phyloP scores from a whole-genome alignment of 2,888 invertebrate species.

The Nymphalis urticae region DNA sequence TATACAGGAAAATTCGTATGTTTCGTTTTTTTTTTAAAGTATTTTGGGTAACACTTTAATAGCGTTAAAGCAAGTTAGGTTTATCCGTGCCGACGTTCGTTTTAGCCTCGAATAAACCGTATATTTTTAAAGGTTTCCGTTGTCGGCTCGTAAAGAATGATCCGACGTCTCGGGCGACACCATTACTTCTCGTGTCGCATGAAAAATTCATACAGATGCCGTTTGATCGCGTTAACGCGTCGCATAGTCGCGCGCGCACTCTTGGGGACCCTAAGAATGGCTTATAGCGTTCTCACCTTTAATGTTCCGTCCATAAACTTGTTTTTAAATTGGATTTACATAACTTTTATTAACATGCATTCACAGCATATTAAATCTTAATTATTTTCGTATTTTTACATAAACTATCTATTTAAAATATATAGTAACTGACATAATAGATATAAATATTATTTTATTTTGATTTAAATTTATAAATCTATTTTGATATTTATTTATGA shows the following conservation, averaged over 20 bases:
- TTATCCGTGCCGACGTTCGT: constrained; percentile 2
- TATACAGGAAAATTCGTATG: constrained; percentile 19
- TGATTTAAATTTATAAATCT: not conserved
- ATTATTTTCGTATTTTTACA: too few species aligned
- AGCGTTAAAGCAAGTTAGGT: constrained; percentile 8
- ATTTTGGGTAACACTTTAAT: constrained; percentile 10
- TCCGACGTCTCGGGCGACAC: constrained; percentile 71
- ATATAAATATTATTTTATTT: too few species aligned
- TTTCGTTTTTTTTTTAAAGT: constrained; percentile 25
- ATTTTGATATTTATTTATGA: not conserved
- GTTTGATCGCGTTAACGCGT: constrained; percentile 71
- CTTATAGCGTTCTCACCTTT: constrained; percentile 49
- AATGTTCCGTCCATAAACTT: constrained; percentile 14
- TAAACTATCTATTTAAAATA: too few species aligned
- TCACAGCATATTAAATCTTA: too few species aligned
- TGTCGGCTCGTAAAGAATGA: constrained; percentile 80
- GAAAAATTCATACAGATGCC: constrained; percentile 76
- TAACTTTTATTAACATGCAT: not conserved
- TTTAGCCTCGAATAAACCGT: constrained; percentile 51
- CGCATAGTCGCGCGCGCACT: constrained; percentile 60
- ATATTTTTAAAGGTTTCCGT: constrained; percentile 71
- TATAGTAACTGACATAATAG: too few species aligned
- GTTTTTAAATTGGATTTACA: constrained; percentile 13
- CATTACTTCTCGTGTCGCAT: constrained; percentile 75
- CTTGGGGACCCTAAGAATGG: constrained; percentile 56